Evolutionary conservation across 2,888 invertebrate genomes (phyloP), one percentile per base, ranked within the genome.

Genomic region (Andrena haemorrhoa): DNA sequence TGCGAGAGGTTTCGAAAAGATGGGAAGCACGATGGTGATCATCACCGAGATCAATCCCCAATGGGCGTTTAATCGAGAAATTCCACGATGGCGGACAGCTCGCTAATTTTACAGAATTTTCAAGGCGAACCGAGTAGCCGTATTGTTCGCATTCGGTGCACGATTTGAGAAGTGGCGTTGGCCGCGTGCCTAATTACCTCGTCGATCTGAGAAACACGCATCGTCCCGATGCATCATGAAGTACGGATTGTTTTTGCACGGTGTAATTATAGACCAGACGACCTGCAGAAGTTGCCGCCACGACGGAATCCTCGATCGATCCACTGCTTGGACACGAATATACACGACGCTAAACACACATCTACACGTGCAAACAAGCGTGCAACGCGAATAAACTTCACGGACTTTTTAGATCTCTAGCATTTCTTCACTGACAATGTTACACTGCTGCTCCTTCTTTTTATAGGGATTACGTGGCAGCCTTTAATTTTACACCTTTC

Each of bases 161-260:
- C 33, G 49, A 78, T 75, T 83, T 69, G 74, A 69, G 75, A 69
- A 83, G 79, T 78, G 79, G 60, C 83, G 69, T 88, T 91, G 91
- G 91, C 91, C 68, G 23, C 53, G 72, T 58, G 89, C 91, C 91
- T 89, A 91, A 91, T 91, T 89, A 90, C 84, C 89, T 89, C 87
- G 91, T 89, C 88, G 87, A 91, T 91, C 79, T 84, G 82, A 79
- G 84, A 79, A 86, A 86, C 87, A 87, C 84, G 84, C 82, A 83
- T 86, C 81, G 76, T 69, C 74, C 70, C 82, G 82, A 86, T 89
- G 83, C 82, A 88, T 90, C 87, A 85, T 84, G 84, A 86, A 90
- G 79, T 86, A 84, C 87, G 85, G 82, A 90, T 91, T 89, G 89
- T 91, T 91, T 91, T 89, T 85, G 79, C 79, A 83, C 65, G 56